Conservation (phyloP, 2,113 vertebrate genomes). For the Haemorhous mexicanus region DNA sequence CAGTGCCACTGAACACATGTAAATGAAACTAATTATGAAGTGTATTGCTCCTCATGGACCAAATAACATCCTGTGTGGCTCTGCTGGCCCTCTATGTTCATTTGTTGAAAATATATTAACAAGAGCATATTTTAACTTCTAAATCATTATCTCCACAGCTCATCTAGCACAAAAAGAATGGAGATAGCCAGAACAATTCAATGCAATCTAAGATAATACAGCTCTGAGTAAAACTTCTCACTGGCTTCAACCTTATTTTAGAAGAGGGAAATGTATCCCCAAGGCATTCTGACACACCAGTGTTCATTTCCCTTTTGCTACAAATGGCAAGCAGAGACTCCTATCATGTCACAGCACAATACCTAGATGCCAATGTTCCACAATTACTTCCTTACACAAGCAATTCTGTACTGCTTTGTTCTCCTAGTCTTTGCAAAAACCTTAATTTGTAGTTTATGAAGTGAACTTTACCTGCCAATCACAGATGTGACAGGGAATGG, state of each 20-base stretch:
- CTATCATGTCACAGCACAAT: neutral
- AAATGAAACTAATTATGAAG: slow-evolving; percentile 21
- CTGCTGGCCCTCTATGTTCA: neutral
- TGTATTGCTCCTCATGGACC: neutral
- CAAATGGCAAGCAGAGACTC: neutral
- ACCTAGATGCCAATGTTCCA: neutral
- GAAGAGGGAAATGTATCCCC: neutral
- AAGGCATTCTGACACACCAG: neutral
- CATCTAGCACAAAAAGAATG: neutral
- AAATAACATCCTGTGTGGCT: neutral
- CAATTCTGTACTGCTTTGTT: neutral
- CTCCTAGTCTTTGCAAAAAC: neutral
- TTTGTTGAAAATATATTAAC: neutral
- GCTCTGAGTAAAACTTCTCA: neutral
- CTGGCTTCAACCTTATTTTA: neutral
- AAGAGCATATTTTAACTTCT: neutral
- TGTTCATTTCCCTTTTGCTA: neutral
- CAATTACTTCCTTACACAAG: neutral
- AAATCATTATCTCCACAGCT: neutral
- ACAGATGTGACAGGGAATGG: accelerated
- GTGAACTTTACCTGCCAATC: neutral
- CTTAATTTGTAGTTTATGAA: neutral
- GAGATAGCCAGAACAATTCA: neutral
- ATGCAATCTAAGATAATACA: neutral
- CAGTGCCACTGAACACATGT: neutral